These are phyloP conservation scores for Podotricha telesiphe DNA, from an alignment of 2,888 invertebrate genomes.

Conservation along the genomic window DNA sequence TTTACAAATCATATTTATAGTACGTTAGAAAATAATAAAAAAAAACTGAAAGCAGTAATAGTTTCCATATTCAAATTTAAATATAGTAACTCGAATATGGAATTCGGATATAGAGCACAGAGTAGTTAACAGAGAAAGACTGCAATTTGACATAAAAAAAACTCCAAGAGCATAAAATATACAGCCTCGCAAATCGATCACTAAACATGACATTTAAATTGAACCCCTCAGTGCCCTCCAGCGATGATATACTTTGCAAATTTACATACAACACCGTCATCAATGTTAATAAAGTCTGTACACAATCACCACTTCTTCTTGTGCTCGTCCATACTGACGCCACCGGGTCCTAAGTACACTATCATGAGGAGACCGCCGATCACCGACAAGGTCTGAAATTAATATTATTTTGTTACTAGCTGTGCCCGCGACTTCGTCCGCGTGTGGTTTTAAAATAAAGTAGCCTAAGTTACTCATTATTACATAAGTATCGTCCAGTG, in stretches of 20 bases:
- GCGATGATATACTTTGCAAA: slow-evolving; percentile 34
- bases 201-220: slow-evolving; percentile 13
- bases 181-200: slow-evolving; percentile 18
- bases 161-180: slow-evolving; percentile 13
- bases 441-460: no score
- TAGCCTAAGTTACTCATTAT: no score
- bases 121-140: background rate
- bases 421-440: no score
- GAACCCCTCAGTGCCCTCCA: slow-evolving; percentile 21
- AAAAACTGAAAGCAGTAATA: background rate
- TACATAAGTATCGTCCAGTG: no score
- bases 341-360: slow-evolving; percentile 98
- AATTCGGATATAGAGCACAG: background rate
- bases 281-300: slow-evolving; percentile 41
- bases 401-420: background rate
- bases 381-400: slow-evolving; percentile 96
- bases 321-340: slow-evolving; percentile 99
- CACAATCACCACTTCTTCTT: slow-evolving; percentile 94
- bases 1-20: no score
- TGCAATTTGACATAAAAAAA: background rate
- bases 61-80: slow-evolving; percentile 12
- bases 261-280: slow-evolving; percentile 44
- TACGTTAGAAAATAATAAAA: background rate
- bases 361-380: slow-evolving; percentile 99
- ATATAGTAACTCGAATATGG: slow-evolving; percentile 13